Evolutionary conservation across 2,888 invertebrate species (phyloP), one percentile per base, ranked within the genome.

Genomic region (Poecilus cupreus): DNA sequence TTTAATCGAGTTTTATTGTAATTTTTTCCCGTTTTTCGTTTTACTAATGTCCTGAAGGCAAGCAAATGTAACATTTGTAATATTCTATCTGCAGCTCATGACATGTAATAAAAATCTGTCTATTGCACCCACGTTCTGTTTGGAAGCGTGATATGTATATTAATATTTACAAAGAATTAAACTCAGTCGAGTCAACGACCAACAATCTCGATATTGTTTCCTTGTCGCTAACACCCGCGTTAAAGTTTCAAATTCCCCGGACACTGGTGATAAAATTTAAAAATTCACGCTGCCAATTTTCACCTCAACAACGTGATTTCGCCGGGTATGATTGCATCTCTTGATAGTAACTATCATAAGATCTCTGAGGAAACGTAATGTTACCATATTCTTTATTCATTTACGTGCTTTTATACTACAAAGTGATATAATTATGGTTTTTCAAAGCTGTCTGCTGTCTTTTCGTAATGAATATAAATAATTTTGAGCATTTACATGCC

Each of bases 111-210:
- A 43, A 43, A 43, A 43, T 43, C 43, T 43, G 43, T 43, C 43
- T n/a, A 43, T 8, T 13, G 11, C 43, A 13, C 43, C 43, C 43
- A 43, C n/a, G 32, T 32, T 32, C 32, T 6, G 32, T 32, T 32
- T 1, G 26, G 13, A 13, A 24, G 24, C 60, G 37, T 68, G 64
- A 32, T 68, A 8, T 68, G 32, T 16, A 37, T 68, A 68, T 68
- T 68, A 68, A 68, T 37, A 60, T 60, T 60, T 60, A 60, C 60
- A 60, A 18, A n/a, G 64, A 37, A 68, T 68, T 37, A 68, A 68
- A 32, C 64, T 37, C 32, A 20, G 18, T 3, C 8, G 37, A 68
- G 64, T 51, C 64, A 68, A 68, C 64, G 64, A 68, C 64, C 64
- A 37, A 18, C 64, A 10, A 37, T 68, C 64, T n/a, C 24, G 24